phyloP scores from a whole-genome alignment of 2,113 vertebrate genomes.

The Gallinago media region DNA sequence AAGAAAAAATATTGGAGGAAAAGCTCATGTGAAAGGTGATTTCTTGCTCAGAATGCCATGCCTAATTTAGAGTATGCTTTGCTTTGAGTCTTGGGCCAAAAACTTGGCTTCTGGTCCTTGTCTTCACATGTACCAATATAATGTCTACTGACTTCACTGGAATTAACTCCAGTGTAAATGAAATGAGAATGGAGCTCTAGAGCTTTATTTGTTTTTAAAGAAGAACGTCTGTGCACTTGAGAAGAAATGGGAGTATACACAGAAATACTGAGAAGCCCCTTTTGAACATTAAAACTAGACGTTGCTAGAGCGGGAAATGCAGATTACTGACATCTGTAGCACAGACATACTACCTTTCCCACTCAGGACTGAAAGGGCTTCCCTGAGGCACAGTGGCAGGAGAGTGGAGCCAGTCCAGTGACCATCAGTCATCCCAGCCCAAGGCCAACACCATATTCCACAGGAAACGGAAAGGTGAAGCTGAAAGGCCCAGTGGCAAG shows the following conservation, averaged over 20 bases:
- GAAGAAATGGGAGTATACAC: not conserved
- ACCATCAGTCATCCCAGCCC: not conserved
- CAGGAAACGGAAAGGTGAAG: not conserved
- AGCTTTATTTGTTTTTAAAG: not conserved
- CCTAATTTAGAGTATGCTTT: not conserved
- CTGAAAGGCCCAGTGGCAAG: not conserved
- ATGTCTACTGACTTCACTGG: not conserved
- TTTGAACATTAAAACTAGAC: not conserved
- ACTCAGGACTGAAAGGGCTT: not conserved
- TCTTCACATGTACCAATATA: not conserved
- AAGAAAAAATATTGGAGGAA: not conserved
- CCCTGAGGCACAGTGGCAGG: not conserved
- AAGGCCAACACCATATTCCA: not conserved
- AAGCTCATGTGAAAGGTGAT: not conserved
- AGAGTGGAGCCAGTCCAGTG: not conserved
- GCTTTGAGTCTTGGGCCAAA: not conserved
- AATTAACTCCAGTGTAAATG: not conserved
- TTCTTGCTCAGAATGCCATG: not conserved
- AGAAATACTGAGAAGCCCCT: not conserved
- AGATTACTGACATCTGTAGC: accelerated
- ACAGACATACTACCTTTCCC: not conserved
- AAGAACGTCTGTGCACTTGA: not conserved
- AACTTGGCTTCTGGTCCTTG: not conserved
- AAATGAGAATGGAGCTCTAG: not conserved
- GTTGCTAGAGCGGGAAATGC: not conserved